These are phyloP conservation scores for Trissoscelio sp. DNA, from an alignment of 2,888 invertebrate genomes.

Conservation along the genomic window DNA sequence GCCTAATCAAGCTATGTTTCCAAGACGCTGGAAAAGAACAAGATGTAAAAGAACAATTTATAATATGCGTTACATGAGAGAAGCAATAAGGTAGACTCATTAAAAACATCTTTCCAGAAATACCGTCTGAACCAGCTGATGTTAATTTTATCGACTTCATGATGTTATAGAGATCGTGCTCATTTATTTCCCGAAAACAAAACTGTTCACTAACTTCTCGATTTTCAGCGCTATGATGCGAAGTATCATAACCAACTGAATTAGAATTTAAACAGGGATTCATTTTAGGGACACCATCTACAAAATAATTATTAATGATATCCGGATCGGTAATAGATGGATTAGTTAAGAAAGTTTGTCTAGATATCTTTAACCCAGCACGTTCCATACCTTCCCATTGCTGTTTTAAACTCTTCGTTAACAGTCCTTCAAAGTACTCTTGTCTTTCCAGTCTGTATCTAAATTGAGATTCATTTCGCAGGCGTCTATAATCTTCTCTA, in stretches of 20 bases:
- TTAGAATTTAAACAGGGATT: neutral
- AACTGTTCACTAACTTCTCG: neutral
- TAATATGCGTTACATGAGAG: neutral
- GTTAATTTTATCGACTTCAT: neutral
- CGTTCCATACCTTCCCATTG: neutral
- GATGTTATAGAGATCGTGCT: neutral
- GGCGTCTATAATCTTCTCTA: no score
- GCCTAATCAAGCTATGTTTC: no score
- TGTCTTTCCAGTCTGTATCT: no score
- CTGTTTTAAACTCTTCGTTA: neutral
- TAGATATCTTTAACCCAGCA: neutral
- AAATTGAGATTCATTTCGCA: no score
- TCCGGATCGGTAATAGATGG: neutral
- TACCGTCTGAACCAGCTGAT: neutral
- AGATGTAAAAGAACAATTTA: neutral
- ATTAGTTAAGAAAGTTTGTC: neutral
- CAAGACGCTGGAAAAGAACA: neutral
- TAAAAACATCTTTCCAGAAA: neutral
- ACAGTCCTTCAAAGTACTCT: neutral
- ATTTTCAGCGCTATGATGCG: no score
- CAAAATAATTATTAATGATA: neutral
- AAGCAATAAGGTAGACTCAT: slow-evolving; percentile 8
- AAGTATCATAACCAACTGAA: neutral
- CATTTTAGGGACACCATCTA: neutral
- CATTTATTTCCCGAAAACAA: neutral